Conservation (phyloP, 2,888 invertebrate species). For the Folsomia manolachei region DNA sequence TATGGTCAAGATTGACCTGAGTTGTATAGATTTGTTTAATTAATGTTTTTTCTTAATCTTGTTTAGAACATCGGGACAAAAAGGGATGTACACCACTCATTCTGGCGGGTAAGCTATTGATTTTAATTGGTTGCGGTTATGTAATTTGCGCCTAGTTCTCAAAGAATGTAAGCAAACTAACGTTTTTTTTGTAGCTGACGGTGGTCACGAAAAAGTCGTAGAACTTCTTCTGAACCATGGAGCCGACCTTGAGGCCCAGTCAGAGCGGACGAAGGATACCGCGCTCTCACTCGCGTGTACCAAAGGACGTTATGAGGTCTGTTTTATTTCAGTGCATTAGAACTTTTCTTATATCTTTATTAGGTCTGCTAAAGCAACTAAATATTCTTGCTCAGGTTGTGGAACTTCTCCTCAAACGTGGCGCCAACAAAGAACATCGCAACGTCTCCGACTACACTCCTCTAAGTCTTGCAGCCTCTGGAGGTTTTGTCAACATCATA, state of each 20-base stretch:
- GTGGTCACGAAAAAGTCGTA: slow-evolving; percentile 88
- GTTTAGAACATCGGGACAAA: slow-evolving; percentile 95
- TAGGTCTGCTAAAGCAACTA: too few relatives aligned
- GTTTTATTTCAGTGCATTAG: too few relatives aligned
- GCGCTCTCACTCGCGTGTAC: slow-evolving; percentile 96
- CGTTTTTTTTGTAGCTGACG: too few relatives aligned
- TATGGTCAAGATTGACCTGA: too few relatives aligned
- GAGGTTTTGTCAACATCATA: slow-evolving; percentile 98
- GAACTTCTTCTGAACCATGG: slow-evolving; percentile 88
- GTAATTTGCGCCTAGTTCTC: too few relatives aligned
- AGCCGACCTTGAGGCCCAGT: slow-evolving; percentile 98
- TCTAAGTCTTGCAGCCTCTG: slow-evolving; percentile 95
- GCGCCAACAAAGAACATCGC: slow-evolving; percentile 95
- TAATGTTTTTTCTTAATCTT: slow-evolving; percentile 23
- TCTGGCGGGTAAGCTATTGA: too few relatives aligned
- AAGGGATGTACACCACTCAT: slow-evolving; percentile 98
- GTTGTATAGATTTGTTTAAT: background rate
- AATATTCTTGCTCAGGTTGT: slow-evolving; percentile 64
- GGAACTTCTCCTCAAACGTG: slow-evolving; percentile 79
- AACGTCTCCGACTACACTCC: slow-evolving; percentile 99
- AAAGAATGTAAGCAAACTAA: too few relatives aligned
- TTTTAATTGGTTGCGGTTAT: too few relatives aligned
- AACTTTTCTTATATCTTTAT: too few relatives aligned
- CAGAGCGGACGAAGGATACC: slow-evolving; percentile 97
- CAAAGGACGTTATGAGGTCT: slow-evolving; percentile 83